Base-by-base conservation (phyloP, 2,888 invertebrate species). In the Lithosia quadra region DNA sequence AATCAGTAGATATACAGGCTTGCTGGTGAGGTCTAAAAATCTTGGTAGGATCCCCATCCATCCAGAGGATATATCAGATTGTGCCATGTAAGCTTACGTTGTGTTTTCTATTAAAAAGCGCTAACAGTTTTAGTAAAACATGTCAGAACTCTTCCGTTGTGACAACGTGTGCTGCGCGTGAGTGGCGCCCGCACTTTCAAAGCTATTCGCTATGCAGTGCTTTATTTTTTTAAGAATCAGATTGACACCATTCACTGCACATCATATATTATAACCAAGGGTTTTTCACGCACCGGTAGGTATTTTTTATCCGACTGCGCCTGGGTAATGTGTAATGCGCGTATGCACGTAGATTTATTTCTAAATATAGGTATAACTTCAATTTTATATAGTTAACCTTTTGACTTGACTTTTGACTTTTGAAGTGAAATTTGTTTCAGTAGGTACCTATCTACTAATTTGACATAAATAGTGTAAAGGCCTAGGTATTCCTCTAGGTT, bases 61-160 rank as follows among this genome's bases (percentile, higher is more conserved):
- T 2, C n/a, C 24, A n/a, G 3, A 18, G 39, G 39, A 60, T 24
- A 22, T 60, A 49, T 43, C 11, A 2, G 43, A 62, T 62, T 36
- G 56, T 10, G 69, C 67, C 87, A 90, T 90, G 83, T 90, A 85
- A 88, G 15, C 87, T 84, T 5, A 57, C n/a, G 75, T 49, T 55
- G 57, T 69, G 43, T 68, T 70, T 77, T 85, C 87, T 90, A 89
- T 90, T 88, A 89, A 85, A 87, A 86, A 83, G 84, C 88, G 89
- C 86, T 88, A 91, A 90, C 87, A 89, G 89, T 88, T 81, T 88
- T 84, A 86, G 86, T 89, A 84, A 84, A 88, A 88, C 89, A 85
- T 84, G 84, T 87, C 84, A 86, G 88, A 85, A 90, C 83, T 86
- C 89, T 89, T 91, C 91, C 90, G 90, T 86, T 90, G 84, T 86